Conservation (phyloP, 2,113 vertebrate species). For the Amphilophus citrinellus region DNA sequence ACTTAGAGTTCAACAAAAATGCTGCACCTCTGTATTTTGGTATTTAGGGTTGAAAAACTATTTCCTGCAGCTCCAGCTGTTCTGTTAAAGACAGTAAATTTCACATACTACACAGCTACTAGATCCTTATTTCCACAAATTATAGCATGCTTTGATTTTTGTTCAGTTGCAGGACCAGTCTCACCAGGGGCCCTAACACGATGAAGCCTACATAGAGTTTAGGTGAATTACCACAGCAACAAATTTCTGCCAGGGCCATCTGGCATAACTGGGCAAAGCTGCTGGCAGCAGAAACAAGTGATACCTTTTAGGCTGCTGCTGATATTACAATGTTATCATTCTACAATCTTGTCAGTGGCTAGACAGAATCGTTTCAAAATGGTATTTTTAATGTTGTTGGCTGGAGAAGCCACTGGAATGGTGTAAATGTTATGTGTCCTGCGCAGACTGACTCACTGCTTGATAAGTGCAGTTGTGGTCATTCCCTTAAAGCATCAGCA, state of each 20-base stretch:
- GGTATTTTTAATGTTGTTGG: background rate
- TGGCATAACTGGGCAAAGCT: background rate
- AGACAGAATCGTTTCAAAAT: background rate
- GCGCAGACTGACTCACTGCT: background rate
- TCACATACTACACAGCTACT: background rate
- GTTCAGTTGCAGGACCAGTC: background rate
- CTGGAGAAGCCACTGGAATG: slow-evolving; percentile 1
- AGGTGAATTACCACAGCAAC: background rate
- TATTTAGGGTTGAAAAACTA: background rate
- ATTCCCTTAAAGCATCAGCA: background rate
- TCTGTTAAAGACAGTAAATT: slow-evolving; percentile 1
- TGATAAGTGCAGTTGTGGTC: background rate
- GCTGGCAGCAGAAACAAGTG: background rate
- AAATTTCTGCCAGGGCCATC: background rate
- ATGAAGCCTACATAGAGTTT: background rate
- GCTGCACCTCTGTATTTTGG: background rate
- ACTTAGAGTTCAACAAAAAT: background rate
- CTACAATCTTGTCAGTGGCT: background rate
- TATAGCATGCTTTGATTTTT: background rate
- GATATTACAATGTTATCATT: background rate
- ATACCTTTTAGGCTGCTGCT: background rate
- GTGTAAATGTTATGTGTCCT: slow-evolving; percentile 1
- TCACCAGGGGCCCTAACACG: background rate
- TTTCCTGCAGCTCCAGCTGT: background rate
- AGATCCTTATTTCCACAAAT: background rate